Evolutionary conservation across 2,797 vertebrate genomes (phyloP).

Genomic region (Oreortyx pictus): DNA sequence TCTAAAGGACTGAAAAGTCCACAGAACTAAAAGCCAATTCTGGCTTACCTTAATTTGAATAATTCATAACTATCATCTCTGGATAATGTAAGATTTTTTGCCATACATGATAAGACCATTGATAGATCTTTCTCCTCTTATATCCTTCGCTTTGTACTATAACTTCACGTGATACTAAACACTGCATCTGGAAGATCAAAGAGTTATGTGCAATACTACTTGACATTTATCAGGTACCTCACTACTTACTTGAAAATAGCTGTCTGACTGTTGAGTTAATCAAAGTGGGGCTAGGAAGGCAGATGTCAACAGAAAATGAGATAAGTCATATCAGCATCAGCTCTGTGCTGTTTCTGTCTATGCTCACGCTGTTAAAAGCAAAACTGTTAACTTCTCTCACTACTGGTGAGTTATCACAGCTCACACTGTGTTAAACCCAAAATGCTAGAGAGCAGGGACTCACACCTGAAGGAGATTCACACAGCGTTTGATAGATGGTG

Average conservation of each 20-base stretch:
- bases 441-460: background rate
- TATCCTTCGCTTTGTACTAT: background rate
- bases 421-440: background rate
- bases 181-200: background rate
- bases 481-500: background rate
- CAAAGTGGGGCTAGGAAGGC: background rate
- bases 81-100: background rate
- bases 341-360: background rate
- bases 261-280: slow-evolving; percentile 14
- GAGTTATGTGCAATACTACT: background rate
- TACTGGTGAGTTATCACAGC: background rate
- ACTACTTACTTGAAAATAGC: background rate
- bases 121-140: background rate
- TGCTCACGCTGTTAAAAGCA: background rate
- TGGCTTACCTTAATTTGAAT: background rate
- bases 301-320: background rate
- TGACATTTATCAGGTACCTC: background rate
- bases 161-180: slow-evolving; percentile 8
- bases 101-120: background rate
- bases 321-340: background rate
- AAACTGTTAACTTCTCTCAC: background rate
- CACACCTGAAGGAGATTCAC: background rate
- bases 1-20: background rate
- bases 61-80: background rate
- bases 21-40: background rate